Conservation (phyloP, 2,113 vertebrate species). For the Scopus umbretta region DNA sequence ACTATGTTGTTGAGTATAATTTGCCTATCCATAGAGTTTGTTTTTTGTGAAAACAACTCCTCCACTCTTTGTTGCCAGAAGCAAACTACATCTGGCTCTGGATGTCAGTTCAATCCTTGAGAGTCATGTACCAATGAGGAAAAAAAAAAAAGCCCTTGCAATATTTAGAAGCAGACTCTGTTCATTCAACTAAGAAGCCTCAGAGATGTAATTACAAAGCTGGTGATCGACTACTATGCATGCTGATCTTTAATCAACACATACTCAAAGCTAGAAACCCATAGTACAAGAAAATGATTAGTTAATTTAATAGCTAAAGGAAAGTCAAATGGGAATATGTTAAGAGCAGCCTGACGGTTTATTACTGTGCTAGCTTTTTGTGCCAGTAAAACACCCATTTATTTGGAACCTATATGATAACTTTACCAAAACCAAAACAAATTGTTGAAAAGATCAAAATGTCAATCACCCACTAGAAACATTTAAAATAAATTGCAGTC, state of each 20-base stretch:
- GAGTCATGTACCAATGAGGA: background rate
- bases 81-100: background rate
- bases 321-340: conserved; percentile 2
- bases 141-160: background rate
- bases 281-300: conserved; percentile 24
- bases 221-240: background rate
- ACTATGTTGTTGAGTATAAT: background rate
- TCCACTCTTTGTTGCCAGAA: background rate
- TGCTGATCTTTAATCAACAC: conserved; percentile 59
- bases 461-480: background rate
- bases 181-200: conserved; percentile 4
- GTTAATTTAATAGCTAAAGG: conserved; percentile 44
- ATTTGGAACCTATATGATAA: background rate
- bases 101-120: background rate
- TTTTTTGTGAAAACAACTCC: background rate
- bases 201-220: conserved; percentile 43
- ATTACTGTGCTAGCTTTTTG: background rate
- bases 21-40: background rate
- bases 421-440: background rate
- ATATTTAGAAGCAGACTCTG: background rate
- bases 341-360: background rate
- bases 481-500: background rate
- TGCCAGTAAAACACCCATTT: background rate
- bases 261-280: conserved; percentile 27
- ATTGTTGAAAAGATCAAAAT: background rate